phyloP scores from a whole-genome alignment of 2,888 invertebrate species.

The Caenorhabditis uteleia region DNA sequence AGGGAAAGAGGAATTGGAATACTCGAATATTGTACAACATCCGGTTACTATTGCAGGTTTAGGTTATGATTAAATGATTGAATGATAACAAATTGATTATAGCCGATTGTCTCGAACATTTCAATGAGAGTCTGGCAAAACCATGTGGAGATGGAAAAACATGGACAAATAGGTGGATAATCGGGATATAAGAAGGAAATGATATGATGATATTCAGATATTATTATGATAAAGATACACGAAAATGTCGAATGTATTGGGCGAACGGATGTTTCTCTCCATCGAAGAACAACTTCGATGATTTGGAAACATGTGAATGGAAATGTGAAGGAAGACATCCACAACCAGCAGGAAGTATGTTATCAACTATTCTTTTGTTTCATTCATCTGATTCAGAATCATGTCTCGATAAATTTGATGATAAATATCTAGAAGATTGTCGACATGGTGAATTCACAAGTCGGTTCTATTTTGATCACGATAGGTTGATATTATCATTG shows the following conservation, averaged over 20 bases:
- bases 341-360: conserved; percentile 49
- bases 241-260: conserved; percentile 66
- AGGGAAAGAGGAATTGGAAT: conserved; percentile 33
- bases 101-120: conserved; percentile 59
- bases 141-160: conserved; percentile 46
- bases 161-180: conserved; percentile 51
- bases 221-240: conserved; percentile 51
- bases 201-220: conserved; percentile 38
- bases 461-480: conserved; percentile 63
- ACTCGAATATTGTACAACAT: conserved; percentile 32
- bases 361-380: background rate
- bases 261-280: conserved; percentile 53
- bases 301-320: conserved; percentile 61
- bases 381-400: conserved; percentile 44
- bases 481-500: conserved; percentile 2
- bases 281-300: conserved; percentile 58
- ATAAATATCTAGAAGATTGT: conserved; percentile 60
- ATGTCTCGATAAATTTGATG: conserved; percentile 64
- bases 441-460: conserved; percentile 57
- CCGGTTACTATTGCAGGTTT: conserved; percentile 46
- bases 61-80: too few relatives aligned
- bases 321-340: conserved; percentile 59
- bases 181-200: background rate
- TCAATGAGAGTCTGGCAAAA: conserved; percentile 51
- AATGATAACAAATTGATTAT: conserved; percentile 13